These are phyloP conservation scores for Drosophila ezoana DNA, from an alignment of 2,888 invertebrate genomes.

Conservation along the genomic window DNA sequence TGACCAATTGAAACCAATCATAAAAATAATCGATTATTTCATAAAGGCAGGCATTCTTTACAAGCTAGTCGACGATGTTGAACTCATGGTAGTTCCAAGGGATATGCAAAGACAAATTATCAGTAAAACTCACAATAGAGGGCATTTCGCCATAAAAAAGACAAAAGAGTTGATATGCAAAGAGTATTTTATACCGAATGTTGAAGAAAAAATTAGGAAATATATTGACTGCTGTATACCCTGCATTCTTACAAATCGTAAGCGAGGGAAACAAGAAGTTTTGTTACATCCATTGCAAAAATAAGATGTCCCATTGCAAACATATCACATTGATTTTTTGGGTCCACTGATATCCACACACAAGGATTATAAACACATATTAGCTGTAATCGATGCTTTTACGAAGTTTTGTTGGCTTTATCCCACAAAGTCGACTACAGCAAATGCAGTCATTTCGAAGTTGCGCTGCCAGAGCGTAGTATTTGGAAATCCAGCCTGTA, in stretches of 20 bases:
- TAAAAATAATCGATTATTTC: no score
- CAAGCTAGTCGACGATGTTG: not conserved
- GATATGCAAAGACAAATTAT: not conserved
- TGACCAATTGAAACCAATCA: no score
- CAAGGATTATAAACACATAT: constrained; percentile 62
- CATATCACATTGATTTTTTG: constrained; percentile 76
- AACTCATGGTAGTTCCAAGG: not conserved
- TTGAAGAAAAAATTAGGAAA: constrained; percentile 41
- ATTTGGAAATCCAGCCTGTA: no score
- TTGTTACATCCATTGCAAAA: constrained; percentile 44
- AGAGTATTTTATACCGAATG: constrained; percentile 14
- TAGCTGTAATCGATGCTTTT: constrained; percentile 79
- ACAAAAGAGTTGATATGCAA: not conserved
- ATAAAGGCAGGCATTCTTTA: not conserved
- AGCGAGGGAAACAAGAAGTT: constrained; percentile 47
- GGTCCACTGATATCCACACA: constrained; percentile 75
- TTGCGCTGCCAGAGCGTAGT: no score
- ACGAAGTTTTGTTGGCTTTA: constrained; percentile 83
- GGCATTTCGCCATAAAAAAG: not conserved
- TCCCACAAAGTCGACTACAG: no score
- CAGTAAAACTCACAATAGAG: not conserved
- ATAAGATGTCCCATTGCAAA: constrained; percentile 46
- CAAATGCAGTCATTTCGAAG: no score
- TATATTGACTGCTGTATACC: constrained; percentile 42
- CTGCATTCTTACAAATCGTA: constrained; percentile 39